phyloP scores from a whole-genome alignment of 2,797 vertebrate genomes.

The Cryptoprocta ferox region DNA sequence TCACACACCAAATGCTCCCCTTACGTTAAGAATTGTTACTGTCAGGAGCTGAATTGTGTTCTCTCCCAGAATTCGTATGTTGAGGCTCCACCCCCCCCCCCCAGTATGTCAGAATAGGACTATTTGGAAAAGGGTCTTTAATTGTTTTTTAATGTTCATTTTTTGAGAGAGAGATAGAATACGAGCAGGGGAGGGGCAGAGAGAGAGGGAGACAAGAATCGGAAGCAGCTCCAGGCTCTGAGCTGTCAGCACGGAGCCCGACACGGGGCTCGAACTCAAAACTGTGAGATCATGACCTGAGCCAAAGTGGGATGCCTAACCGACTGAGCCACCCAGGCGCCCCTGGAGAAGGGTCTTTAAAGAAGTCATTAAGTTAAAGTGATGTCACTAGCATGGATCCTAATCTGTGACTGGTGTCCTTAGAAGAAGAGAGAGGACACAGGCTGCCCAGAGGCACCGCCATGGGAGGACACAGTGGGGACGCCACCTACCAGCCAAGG shows the following conservation, averaged over 20 bases:
- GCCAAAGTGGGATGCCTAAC: too few species aligned
- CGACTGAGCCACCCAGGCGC: too few species aligned
- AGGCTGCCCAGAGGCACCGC: not conserved
- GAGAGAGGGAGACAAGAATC: too few species aligned
- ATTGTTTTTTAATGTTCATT: too few species aligned
- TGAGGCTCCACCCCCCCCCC: not conserved
- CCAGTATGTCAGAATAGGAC: not conserved
- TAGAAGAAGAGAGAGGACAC: not conserved
- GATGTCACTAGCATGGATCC: not conserved
- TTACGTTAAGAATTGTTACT: not conserved
- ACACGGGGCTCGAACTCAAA: too few species aligned
- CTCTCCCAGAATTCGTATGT: accelerated
- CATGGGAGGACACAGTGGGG: not conserved
- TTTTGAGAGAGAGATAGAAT: too few species aligned
- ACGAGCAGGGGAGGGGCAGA: too few species aligned
- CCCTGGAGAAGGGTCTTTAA: not conserved
- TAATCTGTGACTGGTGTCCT: not conserved
- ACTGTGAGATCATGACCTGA: too few species aligned
- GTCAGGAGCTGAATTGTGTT: not conserved
- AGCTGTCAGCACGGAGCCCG: too few species aligned
- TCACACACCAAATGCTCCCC: not conserved
- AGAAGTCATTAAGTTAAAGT: not conserved
- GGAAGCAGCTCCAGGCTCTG: too few species aligned
- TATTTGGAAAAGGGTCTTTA: not conserved
- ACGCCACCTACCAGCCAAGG: not conserved